Percentiles rank a stretch among this genome's conserved stretches.
phyloP scores from a whole-genome alignment of 2,113 vertebrate genomes.

The Calidris pugnax region DNA sequence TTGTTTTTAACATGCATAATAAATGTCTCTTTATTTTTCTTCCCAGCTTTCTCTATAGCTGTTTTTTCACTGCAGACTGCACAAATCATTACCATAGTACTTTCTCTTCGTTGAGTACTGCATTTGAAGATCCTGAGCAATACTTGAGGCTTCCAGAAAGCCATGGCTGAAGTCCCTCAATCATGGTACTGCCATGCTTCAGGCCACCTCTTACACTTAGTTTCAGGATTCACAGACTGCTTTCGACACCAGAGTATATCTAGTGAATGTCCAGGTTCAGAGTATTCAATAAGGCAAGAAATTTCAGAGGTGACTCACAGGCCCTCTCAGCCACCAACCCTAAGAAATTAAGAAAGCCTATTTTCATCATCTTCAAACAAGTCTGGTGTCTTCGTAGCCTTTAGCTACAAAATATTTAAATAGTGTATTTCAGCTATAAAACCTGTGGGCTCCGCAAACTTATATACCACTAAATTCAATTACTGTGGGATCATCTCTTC shows the following conservation, averaged over 20 bases:
- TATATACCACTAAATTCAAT: neutral
- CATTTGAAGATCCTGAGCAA: neutral
- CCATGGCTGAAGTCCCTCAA: neutral
- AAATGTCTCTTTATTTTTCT: constrained; percentile 17
- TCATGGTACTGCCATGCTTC: neutral
- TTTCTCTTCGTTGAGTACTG: neutral
- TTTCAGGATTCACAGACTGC: neutral
- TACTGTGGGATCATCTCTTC: neutral
- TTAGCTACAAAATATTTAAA: neutral
- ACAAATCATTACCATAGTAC: neutral
- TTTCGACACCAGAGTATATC: neutral
- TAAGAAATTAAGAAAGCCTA: neutral
- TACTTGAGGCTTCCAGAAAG: neutral
- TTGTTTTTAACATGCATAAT: constrained; percentile 17
- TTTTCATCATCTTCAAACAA: neutral
- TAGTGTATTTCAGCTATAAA: neutral
- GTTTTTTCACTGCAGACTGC: neutral
- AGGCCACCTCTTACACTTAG: neutral
- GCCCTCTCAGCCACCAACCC: neutral
- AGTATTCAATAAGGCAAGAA: neutral
- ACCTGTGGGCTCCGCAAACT: neutral
- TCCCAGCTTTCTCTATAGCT: neutral
- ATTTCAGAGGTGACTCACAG: neutral
- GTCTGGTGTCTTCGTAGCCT: neutral
- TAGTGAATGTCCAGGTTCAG: neutral